phyloP scores from a whole-genome alignment of 2,888 invertebrate species.

The Orthonevra nobilis region DNA sequence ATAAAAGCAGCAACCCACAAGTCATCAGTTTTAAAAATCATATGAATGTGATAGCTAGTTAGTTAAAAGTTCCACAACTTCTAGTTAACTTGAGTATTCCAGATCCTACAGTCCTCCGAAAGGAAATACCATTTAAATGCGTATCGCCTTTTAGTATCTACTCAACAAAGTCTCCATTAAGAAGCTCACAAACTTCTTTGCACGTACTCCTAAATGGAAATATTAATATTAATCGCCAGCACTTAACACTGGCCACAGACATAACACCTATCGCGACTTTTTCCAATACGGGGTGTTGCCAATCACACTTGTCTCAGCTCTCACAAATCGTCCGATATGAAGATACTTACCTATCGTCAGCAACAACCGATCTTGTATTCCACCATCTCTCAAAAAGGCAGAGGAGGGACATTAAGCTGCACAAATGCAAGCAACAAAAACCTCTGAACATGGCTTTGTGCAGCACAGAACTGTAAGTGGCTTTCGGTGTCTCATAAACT shows the following conservation, averaged over 20 bases:
- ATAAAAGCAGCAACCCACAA: too few species aligned
- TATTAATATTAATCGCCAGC: constrained; percentile 58
- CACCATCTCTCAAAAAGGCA: constrained; percentile 60
- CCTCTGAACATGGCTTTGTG: constrained; percentile 2
- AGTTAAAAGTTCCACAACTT: too few species aligned
- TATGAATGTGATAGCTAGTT: too few species aligned
- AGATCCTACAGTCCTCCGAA: too few species aligned
- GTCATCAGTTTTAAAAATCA: too few species aligned
- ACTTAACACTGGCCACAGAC: constrained; percentile 26
- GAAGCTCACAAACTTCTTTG: constrained; percentile 23
- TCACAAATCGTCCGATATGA: constrained; percentile 49
- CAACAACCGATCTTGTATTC: constrained; percentile 48
- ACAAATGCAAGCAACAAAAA: constrained; percentile 12
- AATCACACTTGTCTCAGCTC: constrained; percentile 48
- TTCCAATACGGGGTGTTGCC: constrained; percentile 53
- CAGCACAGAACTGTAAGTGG: constrained; percentile 59
- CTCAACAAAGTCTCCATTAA: constrained; percentile 10
- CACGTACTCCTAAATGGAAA: constrained; percentile 49
- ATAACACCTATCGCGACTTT: constrained; percentile 37
- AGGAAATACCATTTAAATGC: constrained; percentile 4
- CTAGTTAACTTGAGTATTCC: too few species aligned
- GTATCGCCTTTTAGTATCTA: neutral
- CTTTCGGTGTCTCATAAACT: constrained; percentile 63
- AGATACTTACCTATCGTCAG: constrained; percentile 25
- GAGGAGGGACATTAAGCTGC: constrained; percentile 49